Percentiles rank a stretch among this genome's conserved stretches.
These are phyloP conservation scores for Bettongia penicillata DNA, from an alignment of 2,113 vertebrate genomes.

Conservation along the genomic window DNA sequence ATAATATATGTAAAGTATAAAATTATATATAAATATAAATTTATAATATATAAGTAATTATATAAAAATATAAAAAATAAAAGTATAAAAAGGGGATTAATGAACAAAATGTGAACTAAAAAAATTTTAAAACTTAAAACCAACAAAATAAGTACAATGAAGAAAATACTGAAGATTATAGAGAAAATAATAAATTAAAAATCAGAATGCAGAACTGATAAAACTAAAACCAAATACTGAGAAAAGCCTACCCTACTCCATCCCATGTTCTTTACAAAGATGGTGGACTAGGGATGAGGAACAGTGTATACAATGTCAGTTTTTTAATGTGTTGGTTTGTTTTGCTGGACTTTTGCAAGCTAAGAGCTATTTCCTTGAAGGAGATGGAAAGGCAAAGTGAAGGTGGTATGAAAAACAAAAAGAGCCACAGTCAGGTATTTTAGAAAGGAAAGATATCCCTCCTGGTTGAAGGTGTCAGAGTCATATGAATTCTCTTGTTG, in stretches of 20 bases:
- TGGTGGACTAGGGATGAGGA: not conserved
- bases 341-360: not conserved
- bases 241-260: not conserved
- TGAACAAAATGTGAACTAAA: not conserved
- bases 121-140: not conserved
- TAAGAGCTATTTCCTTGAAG: not conserved
- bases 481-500: not conserved
- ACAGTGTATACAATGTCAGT: not conserved
- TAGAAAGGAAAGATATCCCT: not conserved
- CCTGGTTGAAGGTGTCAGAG: not conserved
- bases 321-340: not conserved
- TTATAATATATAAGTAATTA: too few relatives aligned
- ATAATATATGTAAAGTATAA: too few relatives aligned
- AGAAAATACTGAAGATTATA: not conserved
- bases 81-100: not conserved
- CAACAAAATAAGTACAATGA: not conserved
- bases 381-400: not conserved
- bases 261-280: not conserved
- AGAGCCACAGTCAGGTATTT: not conserved
- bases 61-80: too few relatives aligned
- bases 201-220: not conserved
- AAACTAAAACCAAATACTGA: not conserved
- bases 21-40: too few relatives aligned
- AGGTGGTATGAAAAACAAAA: not conserved
- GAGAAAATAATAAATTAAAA: not conserved